Evolutionary conservation across 1,140 invertebrate species (phyloP).

Genomic region (Pararge aegeria): DNA sequence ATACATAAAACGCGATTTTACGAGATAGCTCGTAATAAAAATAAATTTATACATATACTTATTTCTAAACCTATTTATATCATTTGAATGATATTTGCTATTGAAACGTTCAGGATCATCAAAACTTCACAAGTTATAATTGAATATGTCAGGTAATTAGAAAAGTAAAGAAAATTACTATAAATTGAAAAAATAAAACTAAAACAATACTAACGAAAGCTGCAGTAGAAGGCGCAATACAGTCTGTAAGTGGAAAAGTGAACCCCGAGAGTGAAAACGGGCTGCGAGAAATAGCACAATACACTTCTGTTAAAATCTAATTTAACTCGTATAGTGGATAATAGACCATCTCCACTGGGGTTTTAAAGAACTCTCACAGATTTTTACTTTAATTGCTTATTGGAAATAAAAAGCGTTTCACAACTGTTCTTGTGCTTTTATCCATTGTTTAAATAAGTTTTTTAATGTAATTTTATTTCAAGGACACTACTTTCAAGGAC

Average conservation of each 20-base stretch:
- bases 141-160: not conserved
- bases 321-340: slow-evolving; percentile 4
- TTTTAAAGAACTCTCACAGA: not conserved
- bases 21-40: too few species aligned
- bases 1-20: too few species aligned
- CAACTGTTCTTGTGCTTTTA: too few species aligned
- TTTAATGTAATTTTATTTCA: too few species aligned
- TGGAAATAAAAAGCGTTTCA: too few species aligned
- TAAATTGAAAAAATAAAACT: not conserved
- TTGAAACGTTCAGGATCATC: too few species aligned
- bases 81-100: too few species aligned
- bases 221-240: not conserved
- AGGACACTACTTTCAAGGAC: too few species aligned
- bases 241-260: not conserved
- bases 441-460: too few species aligned
- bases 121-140: too few species aligned
- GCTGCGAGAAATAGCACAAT: not conserved
- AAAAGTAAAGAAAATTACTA: not conserved
- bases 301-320: slow-evolving; percentile 4
- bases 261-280: slow-evolving; percentile 1
- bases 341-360: not conserved
- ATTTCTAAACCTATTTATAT: too few species aligned
- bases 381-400: not conserved
- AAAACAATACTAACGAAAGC: not conserved
- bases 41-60: too few species aligned